Evolutionary conservation across 2,888 invertebrate species (phyloP), one percentile per base, ranked within the genome.

Genomic region (Andrena flavipes): DNA sequence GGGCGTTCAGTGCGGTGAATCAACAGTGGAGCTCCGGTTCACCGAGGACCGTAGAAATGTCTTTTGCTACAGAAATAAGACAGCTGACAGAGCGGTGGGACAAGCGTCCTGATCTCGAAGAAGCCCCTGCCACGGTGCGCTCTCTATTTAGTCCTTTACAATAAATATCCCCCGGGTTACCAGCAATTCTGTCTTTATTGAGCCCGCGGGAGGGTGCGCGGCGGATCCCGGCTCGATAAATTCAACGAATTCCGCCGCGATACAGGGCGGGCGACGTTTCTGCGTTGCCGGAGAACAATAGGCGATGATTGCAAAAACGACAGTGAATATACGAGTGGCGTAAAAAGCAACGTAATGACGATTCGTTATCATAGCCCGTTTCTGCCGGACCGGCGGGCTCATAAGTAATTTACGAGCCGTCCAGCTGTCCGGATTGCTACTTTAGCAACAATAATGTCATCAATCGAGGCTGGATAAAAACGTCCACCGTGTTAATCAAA

Each of bases 221-320:
- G 23, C 48, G 30, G 16, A 63, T 71, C 56, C 63, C 33, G 26
- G 49, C n/a, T 20, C 64, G 64, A 76, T 75, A 48, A 75, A 79
- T 68, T 67, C 68, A 23, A 75, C 70, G 78, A 63, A 80, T 68
- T 68, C 68, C 64, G 42, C 67, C 64, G 29, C 65, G 67, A 51
- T 49, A 30, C 35, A 29, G 62, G 23, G 42, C 67, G n/a, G 23
- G 33, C 51, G 33, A 29, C 54, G 56, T 54, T 33, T 42, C 67
- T 33, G 20, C 49, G 62, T 48, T 74, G 67, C 20, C 56, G 13
- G 30, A 48, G 76, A 49, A 84, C 78, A 82, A 78, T 82, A 10
- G 68, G 16, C n/a, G 62, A 68, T 84, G 81, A 83, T 83, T 76
- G 82, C 69, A 76, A 78, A 82, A 78, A 76, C 75, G 78, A 13